Base-by-base conservation (phyloP, 2,888 invertebrate genomes). In the Leptinotarsa tumamoca region DNA sequence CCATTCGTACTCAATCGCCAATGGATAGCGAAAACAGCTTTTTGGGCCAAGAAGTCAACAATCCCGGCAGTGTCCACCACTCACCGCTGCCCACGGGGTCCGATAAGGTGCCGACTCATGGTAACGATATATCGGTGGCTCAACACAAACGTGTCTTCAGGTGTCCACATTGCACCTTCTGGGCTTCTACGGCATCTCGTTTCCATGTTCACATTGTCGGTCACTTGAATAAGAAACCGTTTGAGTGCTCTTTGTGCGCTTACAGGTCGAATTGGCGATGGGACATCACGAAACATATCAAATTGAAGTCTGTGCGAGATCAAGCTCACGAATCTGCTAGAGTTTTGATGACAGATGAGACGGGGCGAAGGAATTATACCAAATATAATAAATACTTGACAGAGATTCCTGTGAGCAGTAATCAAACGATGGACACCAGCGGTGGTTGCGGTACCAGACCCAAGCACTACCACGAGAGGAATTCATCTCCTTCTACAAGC, bases 181-280 rank as follows among this genome's bases (percentile, higher is more conserved):
- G 96, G 95, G 96, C 97, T 7, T 95, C 96, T 15, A 97, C 97
- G 17, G 96, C 97, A 14, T 96, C 96, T 33, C 92, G 97, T 78
- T 97, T 97, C 88, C 97, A 97, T 88, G 96, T 97, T 4, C 97
- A 97, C 88, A 96, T 97, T 82, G 96, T 97, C 15, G 96, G 96
- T 2, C 97, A 97, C 88, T 90, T 96, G 81, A 97, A 97, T 88
- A 95, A 95, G 86, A 96, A 97, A 86, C 98, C 98, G 0, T 98
- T 97, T 88, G 96, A 97, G 89, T 98, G 98, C 89, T 97, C 98
- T 1, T 90, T 96, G 18, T 98, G 98, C 89, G 94, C 95, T 72
- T 96, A 97, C 86, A 94, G 96, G 83, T 97, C 97, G 49, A 98
- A 98, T 87, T 98, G 98, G 97, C 93, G 97, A 80, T 98, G 97